Percentiles rank a stretch among this genome's conserved stretches.
Conservation (phyloP, 2,797 vertebrate genomes). For the Macropodus opercularis region DNA sequence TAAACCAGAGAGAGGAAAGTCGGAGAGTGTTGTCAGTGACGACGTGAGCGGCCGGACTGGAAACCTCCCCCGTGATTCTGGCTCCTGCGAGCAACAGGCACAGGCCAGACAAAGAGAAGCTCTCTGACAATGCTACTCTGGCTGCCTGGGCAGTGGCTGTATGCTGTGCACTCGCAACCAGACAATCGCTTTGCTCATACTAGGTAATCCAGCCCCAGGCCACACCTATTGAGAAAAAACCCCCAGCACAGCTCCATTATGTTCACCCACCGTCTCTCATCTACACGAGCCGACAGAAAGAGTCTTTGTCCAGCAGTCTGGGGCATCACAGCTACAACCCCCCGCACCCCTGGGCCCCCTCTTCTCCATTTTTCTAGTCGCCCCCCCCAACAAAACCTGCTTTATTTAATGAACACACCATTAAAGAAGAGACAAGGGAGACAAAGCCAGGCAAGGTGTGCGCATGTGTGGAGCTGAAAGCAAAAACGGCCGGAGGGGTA, state of each 20-base stretch:
- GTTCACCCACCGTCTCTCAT: constrained; percentile 38
- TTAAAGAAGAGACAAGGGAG: constrained; percentile 73
- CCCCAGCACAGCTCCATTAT: constrained; percentile 15
- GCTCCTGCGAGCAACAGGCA: constrained; percentile 22
- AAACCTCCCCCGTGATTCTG: constrained; percentile 32
- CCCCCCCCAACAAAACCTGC: constrained; percentile 44
- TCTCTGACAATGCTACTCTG: constrained; percentile 66
- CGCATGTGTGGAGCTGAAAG: constrained; percentile 68
- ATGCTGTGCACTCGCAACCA: constrained; percentile 8
- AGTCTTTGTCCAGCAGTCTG: constrained; percentile 72
- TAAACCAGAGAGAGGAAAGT: constrained; percentile 7
- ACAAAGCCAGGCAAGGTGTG: constrained; percentile 68
- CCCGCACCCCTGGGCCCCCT: constrained; percentile 32
- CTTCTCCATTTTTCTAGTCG: constrained; percentile 23
- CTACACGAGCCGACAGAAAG: constrained; percentile 55
- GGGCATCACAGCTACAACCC: constrained; percentile 61
- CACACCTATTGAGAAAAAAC: constrained; percentile 37
- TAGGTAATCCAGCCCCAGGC: constrained; percentile 48
- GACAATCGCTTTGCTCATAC: constrained; percentile 48
- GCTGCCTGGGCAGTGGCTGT: constrained; percentile 13
- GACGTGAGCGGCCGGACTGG: constrained; percentile 19
- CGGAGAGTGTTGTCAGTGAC: constrained; percentile 28
- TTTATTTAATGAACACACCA: constrained; percentile 81
- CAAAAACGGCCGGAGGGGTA: constrained; percentile 66
- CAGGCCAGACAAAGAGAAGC: constrained; percentile 40